Conservation (phyloP, 2,888 invertebrate genomes). For the Alloscopus bannaensis region DNA sequence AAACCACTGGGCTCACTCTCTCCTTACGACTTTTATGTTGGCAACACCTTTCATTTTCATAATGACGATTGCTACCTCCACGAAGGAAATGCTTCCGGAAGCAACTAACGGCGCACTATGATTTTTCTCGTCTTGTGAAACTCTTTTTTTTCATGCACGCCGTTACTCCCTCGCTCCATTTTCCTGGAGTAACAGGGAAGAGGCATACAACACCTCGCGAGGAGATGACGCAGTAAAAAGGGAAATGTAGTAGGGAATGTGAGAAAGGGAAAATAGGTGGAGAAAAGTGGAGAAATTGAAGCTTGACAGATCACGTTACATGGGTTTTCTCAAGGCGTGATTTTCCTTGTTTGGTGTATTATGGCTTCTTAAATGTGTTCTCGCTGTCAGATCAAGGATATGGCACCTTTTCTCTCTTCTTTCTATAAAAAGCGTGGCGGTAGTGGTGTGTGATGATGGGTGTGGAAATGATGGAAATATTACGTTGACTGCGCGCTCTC, state of each 20-base stretch:
- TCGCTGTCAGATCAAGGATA: constrained; percentile 58
- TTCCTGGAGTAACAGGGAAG: too few relatives aligned
- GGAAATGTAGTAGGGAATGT: constrained; percentile 28
- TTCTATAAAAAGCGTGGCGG: constrained; percentile 18
- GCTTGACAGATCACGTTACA: constrained; percentile 62
- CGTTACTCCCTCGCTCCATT: not conserved
- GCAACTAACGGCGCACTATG: constrained; percentile 40
- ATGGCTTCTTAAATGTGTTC: constrained; percentile 47
- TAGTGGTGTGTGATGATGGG: constrained; percentile 39
- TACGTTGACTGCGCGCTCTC: too few relatives aligned
- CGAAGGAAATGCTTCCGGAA: constrained; percentile 59
- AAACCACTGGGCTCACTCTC: constrained; percentile 19
- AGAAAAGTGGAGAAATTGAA: constrained; percentile 51
- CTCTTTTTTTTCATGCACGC: not conserved
- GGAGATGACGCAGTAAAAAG: too few relatives aligned
- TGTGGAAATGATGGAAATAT: constrained; percentile 61
- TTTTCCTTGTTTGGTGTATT: constrained; percentile 37
- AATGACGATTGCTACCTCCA: constrained; percentile 43
- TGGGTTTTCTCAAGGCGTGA: constrained; percentile 56
- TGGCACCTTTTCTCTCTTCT: constrained; percentile 51
- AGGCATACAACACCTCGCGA: too few relatives aligned
- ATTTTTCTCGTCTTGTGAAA: not conserved
- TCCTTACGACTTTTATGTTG: constrained; percentile 42
- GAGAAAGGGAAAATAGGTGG: constrained; percentile 21
- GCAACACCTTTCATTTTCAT: constrained; percentile 60